Conservation (phyloP, 2,888 invertebrate species). For the Sepioteuthis lessoniana region DNA sequence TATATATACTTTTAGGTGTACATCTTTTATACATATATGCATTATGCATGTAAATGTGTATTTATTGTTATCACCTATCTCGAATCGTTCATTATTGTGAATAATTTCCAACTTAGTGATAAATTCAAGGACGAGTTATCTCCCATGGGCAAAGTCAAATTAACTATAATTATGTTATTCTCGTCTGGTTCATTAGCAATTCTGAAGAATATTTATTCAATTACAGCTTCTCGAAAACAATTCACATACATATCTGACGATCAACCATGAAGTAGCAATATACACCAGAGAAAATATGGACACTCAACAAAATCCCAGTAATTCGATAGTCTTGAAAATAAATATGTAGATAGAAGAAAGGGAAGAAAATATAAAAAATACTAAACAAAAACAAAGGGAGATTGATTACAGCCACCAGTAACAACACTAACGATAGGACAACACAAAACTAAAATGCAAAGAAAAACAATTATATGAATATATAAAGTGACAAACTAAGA, state of each 20-base stretch:
- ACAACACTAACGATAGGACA: no score
- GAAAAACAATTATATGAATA: no score
- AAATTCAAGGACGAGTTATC: conserved; percentile 20
- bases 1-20: no score
- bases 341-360: no score
- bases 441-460: no score
- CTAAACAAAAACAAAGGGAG: no score
- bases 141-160: conserved; percentile 12
- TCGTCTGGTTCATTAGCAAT: conserved; percentile 33
- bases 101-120: neutral
- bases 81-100: neutral
- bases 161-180: conserved; percentile 2
- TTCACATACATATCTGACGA: neutral
- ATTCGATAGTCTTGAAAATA: neutral
- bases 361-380: no score
- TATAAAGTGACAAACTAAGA: no score
- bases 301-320: neutral
- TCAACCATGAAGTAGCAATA: neutral
- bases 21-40: no score
- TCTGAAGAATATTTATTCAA: neutral
- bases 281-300: neutral
- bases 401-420: no score
- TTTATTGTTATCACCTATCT: no score
- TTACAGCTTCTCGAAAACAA: neutral
- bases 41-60: no score